These are phyloP conservation scores for Pseudolaguvia tuberculata DNA, from an alignment of 2,113 vertebrate genomes.

Conservation along the genomic window DNA sequence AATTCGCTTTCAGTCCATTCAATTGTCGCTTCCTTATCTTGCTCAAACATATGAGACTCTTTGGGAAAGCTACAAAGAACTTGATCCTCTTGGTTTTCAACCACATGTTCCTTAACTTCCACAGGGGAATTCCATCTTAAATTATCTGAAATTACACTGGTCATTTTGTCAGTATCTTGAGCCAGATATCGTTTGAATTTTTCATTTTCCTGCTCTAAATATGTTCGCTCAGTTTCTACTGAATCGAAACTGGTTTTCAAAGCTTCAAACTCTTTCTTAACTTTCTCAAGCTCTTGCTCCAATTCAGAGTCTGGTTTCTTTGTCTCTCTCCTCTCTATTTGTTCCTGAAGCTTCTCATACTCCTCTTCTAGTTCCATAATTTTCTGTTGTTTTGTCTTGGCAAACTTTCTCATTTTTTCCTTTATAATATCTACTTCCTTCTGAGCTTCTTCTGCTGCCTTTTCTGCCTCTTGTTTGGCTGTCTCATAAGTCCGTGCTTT, in stretches of 20 bases:
- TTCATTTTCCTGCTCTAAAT: slow-evolving; percentile 55
- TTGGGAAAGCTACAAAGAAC: slow-evolving; percentile 26
- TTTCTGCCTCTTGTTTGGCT: slow-evolving; percentile 72
- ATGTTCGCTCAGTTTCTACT: slow-evolving; percentile 53
- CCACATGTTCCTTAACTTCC: slow-evolving; percentile 49
- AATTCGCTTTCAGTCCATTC: slow-evolving; percentile 39
- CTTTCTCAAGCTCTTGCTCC: slow-evolving; percentile 55
- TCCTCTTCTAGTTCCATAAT: slow-evolving; percentile 93
- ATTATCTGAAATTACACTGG: slow-evolving; percentile 23
- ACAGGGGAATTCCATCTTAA: slow-evolving; percentile 5
- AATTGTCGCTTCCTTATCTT: slow-evolving; percentile 33
- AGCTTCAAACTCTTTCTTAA: slow-evolving; percentile 51
- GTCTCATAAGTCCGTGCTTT: slow-evolving; percentile 71
- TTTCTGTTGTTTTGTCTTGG: slow-evolving; percentile 93
- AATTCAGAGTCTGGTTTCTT: slow-evolving; percentile 51
- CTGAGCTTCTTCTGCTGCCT: slow-evolving; percentile 73
- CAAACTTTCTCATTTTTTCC: slow-evolving; percentile 97
- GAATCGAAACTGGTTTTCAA: slow-evolving; percentile 57
- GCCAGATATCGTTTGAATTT: slow-evolving; percentile 59
- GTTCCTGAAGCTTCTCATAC: slow-evolving; percentile 77
- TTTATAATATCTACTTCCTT: slow-evolving; percentile 83
- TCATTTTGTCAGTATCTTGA: slow-evolving; percentile 54
- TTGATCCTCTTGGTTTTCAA: slow-evolving; percentile 38
- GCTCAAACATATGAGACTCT: slow-evolving; percentile 19
- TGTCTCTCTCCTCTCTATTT: slow-evolving; percentile 50